Base-by-base conservation (phyloP, 2,888 invertebrate genomes). In the Zaprionus bogoriensis region DNA sequence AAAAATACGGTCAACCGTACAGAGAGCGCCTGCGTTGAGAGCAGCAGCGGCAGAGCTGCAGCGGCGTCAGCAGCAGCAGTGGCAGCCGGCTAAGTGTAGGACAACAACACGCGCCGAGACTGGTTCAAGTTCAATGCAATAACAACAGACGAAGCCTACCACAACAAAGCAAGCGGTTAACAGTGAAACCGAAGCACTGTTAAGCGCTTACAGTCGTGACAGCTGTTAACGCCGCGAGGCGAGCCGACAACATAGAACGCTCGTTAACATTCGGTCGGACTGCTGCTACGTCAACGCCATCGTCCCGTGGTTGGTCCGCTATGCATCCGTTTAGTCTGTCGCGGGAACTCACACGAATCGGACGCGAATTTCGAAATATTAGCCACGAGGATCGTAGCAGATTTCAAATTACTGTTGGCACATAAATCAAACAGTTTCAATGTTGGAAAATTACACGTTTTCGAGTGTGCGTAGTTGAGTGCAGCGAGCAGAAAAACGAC, bases 111-210 rank as follows among this genome's bases (percentile, higher is more conserved):
- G 32, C 46, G 38, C 36, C 47, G 54, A n/a, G n/a, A 67, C 57
- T 77, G 77, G 85, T 81, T 81, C 81, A 81, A 81, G 81, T 81
- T 81, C 87, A 81, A 84, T 66, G 87, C 85, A 80, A 81, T 50
- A 70, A 64, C 61, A 76, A 58, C 57, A 41, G 9, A 53, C 54
- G 38, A 64, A 60, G 60, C 63, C 68, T 60, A 62, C 70, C 64
- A 54, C 65, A 76, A 77, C 45, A 75, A 69, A 36, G 14, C 32
- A 32, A 42, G 39, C 30, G 10, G 44, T 28, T 62, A 60, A 67
- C 52, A 54, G 50, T 6, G 6, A 46, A 58, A 50, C 46, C 67
- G 61, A 27, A 20, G 23, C 19, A 25, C 63, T 64, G 73, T 55
- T 62, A 55, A 19, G 3, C 1, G 0, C 9, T 7, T 27, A 39